Percentiles rank a stretch among this genome's conserved stretches.
Evolutionary conservation across 2,797 vertebrate species (phyloP).

Genomic region (Megaceryle alcyon): DNA sequence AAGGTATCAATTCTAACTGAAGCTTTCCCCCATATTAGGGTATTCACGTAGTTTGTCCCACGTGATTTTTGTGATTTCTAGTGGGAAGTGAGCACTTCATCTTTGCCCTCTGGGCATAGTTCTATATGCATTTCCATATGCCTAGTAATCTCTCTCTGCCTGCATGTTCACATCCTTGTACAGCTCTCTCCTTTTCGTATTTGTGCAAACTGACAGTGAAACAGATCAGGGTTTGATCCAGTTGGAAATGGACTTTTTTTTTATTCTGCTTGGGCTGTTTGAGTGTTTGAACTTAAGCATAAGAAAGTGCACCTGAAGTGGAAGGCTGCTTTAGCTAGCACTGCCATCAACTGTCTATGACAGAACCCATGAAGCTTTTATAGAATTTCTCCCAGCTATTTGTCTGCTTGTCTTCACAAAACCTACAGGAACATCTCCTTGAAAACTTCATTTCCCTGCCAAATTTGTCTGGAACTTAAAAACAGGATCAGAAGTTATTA

Average conservation of each 20-base stretch:
- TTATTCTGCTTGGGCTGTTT: not conserved
- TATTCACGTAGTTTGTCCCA: not conserved
- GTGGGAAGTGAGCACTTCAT: not conserved
- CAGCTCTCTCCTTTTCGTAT: not conserved
- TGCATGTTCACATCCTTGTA: not conserved
- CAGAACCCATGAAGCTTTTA: not conserved
- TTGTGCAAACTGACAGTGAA: not conserved
- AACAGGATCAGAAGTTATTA: not conserved
- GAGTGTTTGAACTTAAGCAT: not conserved
- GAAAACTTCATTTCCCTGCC: not conserved
- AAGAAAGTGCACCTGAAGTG: not conserved
- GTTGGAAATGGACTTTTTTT: not conserved
- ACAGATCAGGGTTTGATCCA: not conserved
- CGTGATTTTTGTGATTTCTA: not conserved
- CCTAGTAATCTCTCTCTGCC: not conserved
- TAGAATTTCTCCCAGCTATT: not conserved
- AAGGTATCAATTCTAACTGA: not conserved
- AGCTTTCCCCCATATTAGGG: not conserved
- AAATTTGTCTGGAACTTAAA: not conserved
- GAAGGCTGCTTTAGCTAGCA: not conserved
- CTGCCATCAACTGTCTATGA: not conserved
- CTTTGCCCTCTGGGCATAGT: slow-evolving; percentile 58
- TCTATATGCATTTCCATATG: not conserved
- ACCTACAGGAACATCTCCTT: not conserved
- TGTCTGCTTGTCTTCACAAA: not conserved